A percentile compares a stretch with the other conserved stretches of the same genome.
Conservation (phyloP, 2,888 invertebrate genomes). For the Trichopria drosophilae region DNA sequence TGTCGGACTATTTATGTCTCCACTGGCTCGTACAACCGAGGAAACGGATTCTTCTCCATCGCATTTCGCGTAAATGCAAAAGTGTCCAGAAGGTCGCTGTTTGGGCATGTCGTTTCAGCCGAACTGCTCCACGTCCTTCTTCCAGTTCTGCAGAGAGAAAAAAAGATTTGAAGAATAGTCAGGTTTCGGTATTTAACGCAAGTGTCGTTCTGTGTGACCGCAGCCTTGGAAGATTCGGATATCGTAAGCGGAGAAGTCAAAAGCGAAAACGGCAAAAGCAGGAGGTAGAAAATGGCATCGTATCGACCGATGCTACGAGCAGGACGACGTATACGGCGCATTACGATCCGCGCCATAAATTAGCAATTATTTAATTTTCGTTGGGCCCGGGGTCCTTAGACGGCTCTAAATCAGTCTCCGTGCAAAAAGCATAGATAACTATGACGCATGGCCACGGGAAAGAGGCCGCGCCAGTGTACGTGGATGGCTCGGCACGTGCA, state of each 20-base stretch:
- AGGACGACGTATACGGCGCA: too few relatives aligned
- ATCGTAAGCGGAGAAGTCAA: slow-evolving; percentile 23
- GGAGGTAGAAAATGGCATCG: slow-evolving; percentile 18
- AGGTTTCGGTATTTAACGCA: too few relatives aligned
- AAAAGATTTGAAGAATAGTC: too few relatives aligned
- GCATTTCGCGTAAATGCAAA: neutral
- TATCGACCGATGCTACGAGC: slow-evolving; percentile 39
- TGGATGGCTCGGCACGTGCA: slow-evolving; percentile 30
- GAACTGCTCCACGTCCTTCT: too few relatives aligned
- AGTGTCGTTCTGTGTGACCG: slow-evolving; percentile 22
- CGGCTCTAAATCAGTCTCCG: slow-evolving; percentile 60
- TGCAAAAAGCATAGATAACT: slow-evolving; percentile 60
- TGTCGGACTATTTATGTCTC: too few relatives aligned
- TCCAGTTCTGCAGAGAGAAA: too few relatives aligned
- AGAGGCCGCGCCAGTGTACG: slow-evolving; percentile 48
- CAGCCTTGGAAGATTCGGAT: slow-evolving; percentile 23
- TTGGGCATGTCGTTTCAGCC: neutral
- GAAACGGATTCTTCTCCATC: neutral
- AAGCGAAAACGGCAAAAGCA: slow-evolving; percentile 17
- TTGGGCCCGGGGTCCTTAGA: slow-evolving; percentile 59
- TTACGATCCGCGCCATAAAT: slow-evolving; percentile 58
- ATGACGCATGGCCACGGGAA: slow-evolving; percentile 58
- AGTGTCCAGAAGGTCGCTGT: neutral
- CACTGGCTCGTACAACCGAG: too few relatives aligned
- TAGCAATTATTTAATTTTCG: slow-evolving; percentile 60